Conservation (phyloP, 2,113 vertebrate genomes). For the Hypanus sabinus region DNA sequence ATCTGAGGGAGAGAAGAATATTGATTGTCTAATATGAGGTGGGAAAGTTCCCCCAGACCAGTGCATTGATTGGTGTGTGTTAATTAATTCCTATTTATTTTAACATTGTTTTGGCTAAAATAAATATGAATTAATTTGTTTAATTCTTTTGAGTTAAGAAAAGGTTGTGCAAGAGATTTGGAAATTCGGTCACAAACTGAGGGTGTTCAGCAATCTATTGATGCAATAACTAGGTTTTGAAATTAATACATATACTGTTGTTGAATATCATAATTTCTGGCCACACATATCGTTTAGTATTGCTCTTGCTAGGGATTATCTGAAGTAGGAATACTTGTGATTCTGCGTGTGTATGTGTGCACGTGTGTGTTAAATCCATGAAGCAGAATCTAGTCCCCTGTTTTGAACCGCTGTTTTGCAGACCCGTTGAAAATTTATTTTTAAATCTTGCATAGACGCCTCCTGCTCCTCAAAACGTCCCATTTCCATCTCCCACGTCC, state of each 20-base stretch:
- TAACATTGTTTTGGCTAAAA: background rate
- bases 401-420: too few relatives aligned
- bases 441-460: too few relatives aligned
- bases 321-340: background rate
- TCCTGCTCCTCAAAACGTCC: too few relatives aligned
- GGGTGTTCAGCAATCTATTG: background rate
- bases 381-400: too few relatives aligned
- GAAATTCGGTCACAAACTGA: background rate
- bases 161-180: background rate
- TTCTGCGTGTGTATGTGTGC: too few relatives aligned
- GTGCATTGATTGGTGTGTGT: background rate
- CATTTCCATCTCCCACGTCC: too few relatives aligned
- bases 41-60: background rate
- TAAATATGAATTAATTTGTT: background rate
- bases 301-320: background rate
- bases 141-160: background rate
- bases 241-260: background rate
- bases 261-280: background rate
- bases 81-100: background rate
- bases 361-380: too few relatives aligned
- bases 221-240: background rate
- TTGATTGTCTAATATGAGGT: background rate
- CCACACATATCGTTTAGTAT: background rate
- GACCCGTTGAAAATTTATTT: too few relatives aligned
- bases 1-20: background rate